These are phyloP conservation scores for Apodemus speciosus DNA, from an alignment of 2,113 vertebrate genomes.

Conservation along the genomic window DNA sequence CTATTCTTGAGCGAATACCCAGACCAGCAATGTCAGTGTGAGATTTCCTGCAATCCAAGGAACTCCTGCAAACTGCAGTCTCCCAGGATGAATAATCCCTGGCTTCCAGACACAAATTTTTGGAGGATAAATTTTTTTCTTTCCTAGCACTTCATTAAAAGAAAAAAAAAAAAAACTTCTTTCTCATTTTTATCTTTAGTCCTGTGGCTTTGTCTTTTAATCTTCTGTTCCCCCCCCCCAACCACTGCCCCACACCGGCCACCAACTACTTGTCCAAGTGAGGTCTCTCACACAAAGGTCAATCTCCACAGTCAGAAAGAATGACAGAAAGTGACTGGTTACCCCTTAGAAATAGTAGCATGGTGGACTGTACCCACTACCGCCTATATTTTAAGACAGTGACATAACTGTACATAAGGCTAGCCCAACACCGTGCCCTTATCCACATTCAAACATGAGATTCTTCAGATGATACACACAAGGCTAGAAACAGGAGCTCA, in stretches of 20 bases:
- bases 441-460: neutral
- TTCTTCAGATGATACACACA: neutral
- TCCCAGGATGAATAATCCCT: slow-evolving; percentile 77
- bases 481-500: neutral
- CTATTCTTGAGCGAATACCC: slow-evolving; percentile 59
- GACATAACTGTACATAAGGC: neutral
- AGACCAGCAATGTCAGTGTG: slow-evolving; percentile 66
- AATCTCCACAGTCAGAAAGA: slow-evolving; percentile 59
- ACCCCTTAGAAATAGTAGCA: neutral
- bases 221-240: slow-evolving; percentile 43
- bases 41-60: slow-evolving; percentile 76
- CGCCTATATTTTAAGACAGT: neutral
- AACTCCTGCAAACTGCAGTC: slow-evolving; percentile 73
- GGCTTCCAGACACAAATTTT: slow-evolving; percentile 79
- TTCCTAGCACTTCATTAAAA: slow-evolving; percentile 74
- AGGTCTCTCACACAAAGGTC: slow-evolving; percentile 44
- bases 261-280: slow-evolving; percentile 63
- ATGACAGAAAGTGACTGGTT: neutral
- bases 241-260: too few relatives aligned
- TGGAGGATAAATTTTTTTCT: slow-evolving; percentile 73
- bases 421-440: neutral
- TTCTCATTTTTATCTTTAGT: slow-evolving; percentile 77
- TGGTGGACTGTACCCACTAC: neutral
- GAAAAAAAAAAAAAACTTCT: neutral
- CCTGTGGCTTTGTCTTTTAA: slow-evolving; percentile 38